Evolutionary conservation across 2,888 invertebrate species (phyloP), one percentile per base, ranked within the genome.

Genomic region (Apocheima hispidaria): DNA sequence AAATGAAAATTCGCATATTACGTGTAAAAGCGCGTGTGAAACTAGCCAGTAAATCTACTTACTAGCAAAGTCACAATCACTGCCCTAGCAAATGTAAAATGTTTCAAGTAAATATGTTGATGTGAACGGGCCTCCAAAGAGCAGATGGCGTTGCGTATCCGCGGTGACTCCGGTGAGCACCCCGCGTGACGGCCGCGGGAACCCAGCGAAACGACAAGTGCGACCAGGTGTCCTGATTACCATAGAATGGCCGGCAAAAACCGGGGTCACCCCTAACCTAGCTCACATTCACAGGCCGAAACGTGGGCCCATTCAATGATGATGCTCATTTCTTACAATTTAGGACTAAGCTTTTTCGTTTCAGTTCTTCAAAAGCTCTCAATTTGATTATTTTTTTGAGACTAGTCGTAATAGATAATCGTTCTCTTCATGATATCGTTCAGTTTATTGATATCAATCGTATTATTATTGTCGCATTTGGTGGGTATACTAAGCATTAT

Each of bases 121-220:
- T 35, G 40, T 48, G 20, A 53, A 60, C 40, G 26, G 12, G 10
- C 28, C 43, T 5, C 10, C 7, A 12, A 5, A 26, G 33, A 43
- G 66, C 68, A 68, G 72, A 67, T 72, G 71, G 59, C 60, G 68
- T 49, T 64, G 65, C 60, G 44, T 40, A 48, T 33, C 52, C 49
- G n/a, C n/a, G 9, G 35, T 75, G 81, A 56, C 69, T 83, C 40
- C 41, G 9, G 46, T 75, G 81, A 50, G 71, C 84, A 84, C 79
- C 77, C 76, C 67, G 83, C 84, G 83, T 84, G 78, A 83, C 84
- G 81, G 63, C 57, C 61, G 66, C 60, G 72, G 72, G 76, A 66
- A 63, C 59, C 46, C 51, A 68, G 73, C 70, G 69, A 72, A 72
- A 76, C 74, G 56, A 66, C 70, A 70, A 70, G 68, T 70, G 70